Conservation (phyloP, 2,888 invertebrate species). For the Pseudococcus viburni region DNA sequence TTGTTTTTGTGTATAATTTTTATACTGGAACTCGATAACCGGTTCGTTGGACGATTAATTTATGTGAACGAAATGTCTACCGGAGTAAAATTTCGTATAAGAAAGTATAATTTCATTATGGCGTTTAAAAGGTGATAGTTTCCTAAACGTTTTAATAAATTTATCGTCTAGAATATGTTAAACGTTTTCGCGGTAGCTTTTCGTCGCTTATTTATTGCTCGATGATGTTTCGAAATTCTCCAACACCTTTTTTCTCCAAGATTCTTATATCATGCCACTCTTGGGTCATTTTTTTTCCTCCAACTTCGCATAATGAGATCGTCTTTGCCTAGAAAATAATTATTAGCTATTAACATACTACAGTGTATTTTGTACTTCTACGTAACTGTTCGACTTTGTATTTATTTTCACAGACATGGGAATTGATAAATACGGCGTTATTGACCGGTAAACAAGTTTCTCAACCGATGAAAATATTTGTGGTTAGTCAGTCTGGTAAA, state of each 20-base stretch:
- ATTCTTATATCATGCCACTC: neutral
- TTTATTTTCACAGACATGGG: conserved; percentile 83
- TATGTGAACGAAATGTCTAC: conserved; percentile 37
- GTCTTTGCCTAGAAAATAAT: neutral
- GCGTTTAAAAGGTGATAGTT: conserved; percentile 34
- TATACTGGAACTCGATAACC: neutral
- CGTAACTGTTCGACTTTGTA: neutral
- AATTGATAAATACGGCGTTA: conserved; percentile 95
- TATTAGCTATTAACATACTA: neutral
- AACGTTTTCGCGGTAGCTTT: conserved; percentile 42
- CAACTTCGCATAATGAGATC: neutral
- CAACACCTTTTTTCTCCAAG: neutral
- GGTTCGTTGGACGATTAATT: conserved; percentile 34
- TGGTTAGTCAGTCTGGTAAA: conserved; percentile 93
- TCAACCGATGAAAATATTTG: conserved; percentile 95
- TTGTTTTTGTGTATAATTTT: conserved; percentile 10
- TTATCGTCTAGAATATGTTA: conserved; percentile 30
- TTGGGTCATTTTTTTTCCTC: neutral
- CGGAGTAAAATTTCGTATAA: conserved; percentile 2
- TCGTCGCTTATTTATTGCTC: conserved; percentile 30
- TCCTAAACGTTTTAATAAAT: conserved; percentile 45
- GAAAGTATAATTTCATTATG: conserved; percentile 44
- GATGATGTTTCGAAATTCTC: conserved; percentile 32
- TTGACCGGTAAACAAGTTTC: conserved; percentile 94
- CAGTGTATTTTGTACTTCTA: neutral